Evolutionary conservation across 2,113 vertebrate genomes (phyloP).

Genomic region (Podarcis muralis): DNA sequence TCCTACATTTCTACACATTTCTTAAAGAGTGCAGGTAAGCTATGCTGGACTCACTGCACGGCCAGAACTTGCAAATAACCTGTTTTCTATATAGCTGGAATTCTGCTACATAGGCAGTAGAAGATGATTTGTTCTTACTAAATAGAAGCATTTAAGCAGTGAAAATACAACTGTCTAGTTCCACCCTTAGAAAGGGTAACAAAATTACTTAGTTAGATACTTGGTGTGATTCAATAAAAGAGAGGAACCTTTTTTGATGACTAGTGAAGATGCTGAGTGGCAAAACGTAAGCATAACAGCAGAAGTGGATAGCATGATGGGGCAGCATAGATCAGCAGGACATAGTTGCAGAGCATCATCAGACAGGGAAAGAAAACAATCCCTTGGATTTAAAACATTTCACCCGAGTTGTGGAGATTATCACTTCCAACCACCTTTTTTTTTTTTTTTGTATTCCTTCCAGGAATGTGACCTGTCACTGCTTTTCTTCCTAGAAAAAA

Average conservation of each 20-base stretch:
- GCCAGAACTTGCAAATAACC: not conserved
- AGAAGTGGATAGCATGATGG: no score
- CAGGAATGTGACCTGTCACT: no score
- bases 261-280: no score
- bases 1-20: not conserved
- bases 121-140: not conserved
- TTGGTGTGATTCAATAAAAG: no score
- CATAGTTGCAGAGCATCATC: not conserved
- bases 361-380: not conserved
- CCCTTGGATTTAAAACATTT: not conserved
- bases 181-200: not conserved
- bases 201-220: no score
- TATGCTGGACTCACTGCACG: not conserved
- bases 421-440: not conserved
- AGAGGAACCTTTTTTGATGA: no score
- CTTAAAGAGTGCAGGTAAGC: not conserved
- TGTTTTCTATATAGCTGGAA: not conserved
- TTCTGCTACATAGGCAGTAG: not conserved
- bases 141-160: not conserved
- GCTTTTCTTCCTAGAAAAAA: no score
- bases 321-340: not conserved
- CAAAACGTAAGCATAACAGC: no score
- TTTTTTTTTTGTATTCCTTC: not conserved
- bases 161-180: not conserved
- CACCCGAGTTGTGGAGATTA: not conserved